Evolutionary conservation across 2,888 invertebrate species (phyloP).

Genomic region (Ormyrus nitidulus): DNA sequence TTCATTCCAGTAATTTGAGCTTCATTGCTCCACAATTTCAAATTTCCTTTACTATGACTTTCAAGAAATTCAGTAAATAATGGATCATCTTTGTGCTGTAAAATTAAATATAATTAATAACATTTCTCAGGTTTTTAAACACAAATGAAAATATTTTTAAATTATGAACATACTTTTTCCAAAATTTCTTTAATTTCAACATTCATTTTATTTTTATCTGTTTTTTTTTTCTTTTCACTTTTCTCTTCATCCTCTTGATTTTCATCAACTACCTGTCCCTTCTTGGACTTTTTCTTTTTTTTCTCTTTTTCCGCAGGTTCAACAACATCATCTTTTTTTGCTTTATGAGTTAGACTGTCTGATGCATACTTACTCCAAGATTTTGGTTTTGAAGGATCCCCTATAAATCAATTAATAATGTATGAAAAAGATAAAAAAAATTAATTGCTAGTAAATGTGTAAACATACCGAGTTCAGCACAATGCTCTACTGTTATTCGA

Average conservation of each 20-base stretch:
- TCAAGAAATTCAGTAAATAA: conserved; percentile 92
- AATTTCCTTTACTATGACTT: conserved; percentile 80
- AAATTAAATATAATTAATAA: conserved; percentile 12
- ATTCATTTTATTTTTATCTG: conserved; percentile 74
- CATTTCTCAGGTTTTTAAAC: not conserved
- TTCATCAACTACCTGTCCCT: conserved; percentile 61
- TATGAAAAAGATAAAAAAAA: not conserved
- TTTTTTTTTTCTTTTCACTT: conserved; percentile 56
- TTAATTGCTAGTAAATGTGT: not conserved
- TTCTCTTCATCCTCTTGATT: conserved; percentile 54
- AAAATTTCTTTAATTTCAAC: conserved; percentile 81
- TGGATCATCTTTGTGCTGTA: conserved; percentile 89
- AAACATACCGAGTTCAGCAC: conserved; percentile 80
- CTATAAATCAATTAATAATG: conserved; percentile 64
- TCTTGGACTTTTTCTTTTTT: conserved; percentile 60
- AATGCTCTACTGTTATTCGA: conserved; percentile 87
- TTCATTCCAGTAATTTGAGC: not conserved
- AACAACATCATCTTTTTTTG: conserved; percentile 60
- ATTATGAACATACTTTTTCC: conserved; percentile 77
- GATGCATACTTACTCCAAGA: conserved; percentile 95
- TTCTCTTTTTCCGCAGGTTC: conserved; percentile 60
- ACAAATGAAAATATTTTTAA: too few species aligned
- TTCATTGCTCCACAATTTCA: conserved; percentile 79
- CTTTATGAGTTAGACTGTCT: conserved; percentile 82
- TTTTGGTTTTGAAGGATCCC: conserved; percentile 85